Percentiles rank a stretch among this genome's conserved stretches.
Conservation (phyloP, 2,113 vertebrate genomes). For the Actenoides hombroni region DNA sequence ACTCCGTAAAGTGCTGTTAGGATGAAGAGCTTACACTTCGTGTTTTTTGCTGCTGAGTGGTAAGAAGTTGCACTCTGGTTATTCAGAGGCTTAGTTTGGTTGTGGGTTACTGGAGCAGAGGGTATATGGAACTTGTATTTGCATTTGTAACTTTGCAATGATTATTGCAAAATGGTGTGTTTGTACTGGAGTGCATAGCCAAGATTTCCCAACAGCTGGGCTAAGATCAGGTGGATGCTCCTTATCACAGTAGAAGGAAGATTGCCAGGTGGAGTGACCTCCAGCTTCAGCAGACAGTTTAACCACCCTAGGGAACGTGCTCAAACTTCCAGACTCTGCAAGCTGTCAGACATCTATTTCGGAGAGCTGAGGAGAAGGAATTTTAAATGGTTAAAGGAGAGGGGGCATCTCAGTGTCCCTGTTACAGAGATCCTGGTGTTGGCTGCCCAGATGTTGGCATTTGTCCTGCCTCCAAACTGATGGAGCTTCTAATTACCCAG, state of each 20-base stretch:
- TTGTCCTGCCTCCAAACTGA: not conserved
- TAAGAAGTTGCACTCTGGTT: not conserved
- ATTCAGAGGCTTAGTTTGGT: not conserved
- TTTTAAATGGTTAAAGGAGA: not conserved
- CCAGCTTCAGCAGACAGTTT: not conserved
- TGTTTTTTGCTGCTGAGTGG: not conserved
- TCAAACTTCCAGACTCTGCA: not conserved
- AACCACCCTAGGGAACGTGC: not conserved
- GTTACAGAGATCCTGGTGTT: not conserved
- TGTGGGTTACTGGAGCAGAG: not conserved
- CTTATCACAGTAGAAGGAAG: accelerated
- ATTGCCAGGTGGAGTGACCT: not conserved
- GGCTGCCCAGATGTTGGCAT: not conserved
- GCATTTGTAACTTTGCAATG: not conserved
- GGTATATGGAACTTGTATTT: not conserved
- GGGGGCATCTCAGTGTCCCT: not conserved
- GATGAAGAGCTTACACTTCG: not conserved
- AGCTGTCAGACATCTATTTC: not conserved
- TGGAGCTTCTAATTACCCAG: not conserved
- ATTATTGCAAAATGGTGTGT: constrained; percentile 16
- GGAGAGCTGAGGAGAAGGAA: not conserved
- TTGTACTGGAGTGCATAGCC: not conserved
- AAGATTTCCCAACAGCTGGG: not conserved
- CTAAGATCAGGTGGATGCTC: not conserved
- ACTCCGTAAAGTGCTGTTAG: not conserved